These are phyloP conservation scores for Leptopilina drosophilae DNA, from an alignment of 2,888 invertebrate genomes.

Conservation along the genomic window DNA sequence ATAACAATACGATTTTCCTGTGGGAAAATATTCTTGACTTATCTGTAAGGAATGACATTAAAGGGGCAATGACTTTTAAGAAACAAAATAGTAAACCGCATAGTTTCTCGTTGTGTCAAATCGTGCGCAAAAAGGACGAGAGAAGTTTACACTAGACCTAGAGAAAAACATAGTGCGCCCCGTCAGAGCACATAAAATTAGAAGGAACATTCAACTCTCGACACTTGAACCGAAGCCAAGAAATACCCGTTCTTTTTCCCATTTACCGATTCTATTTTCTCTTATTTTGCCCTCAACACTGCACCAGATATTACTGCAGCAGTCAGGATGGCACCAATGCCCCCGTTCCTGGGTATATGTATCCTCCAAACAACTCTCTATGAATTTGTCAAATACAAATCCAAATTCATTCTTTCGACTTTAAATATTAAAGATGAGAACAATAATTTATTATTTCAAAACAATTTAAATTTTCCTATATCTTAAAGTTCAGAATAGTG, in stretches of 20 bases:
- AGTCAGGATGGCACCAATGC: constrained; percentile 32
- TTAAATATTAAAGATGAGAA: too few species aligned
- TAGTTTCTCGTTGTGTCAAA: constrained; percentile 27
- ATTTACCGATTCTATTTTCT: constrained; percentile 34
- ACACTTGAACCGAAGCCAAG: constrained; percentile 65
- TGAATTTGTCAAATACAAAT: too few species aligned
- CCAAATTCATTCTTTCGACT: too few species aligned
- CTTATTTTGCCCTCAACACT: constrained; percentile 15
- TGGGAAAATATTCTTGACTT: neutral
- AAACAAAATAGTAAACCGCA: neutral
- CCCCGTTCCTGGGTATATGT: neutral
- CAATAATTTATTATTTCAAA: too few species aligned
- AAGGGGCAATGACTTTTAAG: neutral
- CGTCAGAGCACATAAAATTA: constrained; percentile 64
- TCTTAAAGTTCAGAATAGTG: too few species aligned
- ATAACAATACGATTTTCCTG: too few species aligned
- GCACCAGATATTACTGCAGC: constrained; percentile 6
- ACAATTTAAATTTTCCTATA: too few species aligned
- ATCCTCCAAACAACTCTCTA: too few species aligned
- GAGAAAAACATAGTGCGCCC: constrained; percentile 58
- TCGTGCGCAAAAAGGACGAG: constrained; percentile 50
- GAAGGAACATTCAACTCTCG: constrained; percentile 68
- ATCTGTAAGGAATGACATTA: constrained; percentile 5
- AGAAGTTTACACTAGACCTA: constrained; percentile 65
- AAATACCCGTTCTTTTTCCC: constrained; percentile 45